Evolutionary conservation across 1,140 invertebrate genomes (phyloP), one percentile per base, ranked within the genome.

Genomic region (Neodiprion virginianus): DNA sequence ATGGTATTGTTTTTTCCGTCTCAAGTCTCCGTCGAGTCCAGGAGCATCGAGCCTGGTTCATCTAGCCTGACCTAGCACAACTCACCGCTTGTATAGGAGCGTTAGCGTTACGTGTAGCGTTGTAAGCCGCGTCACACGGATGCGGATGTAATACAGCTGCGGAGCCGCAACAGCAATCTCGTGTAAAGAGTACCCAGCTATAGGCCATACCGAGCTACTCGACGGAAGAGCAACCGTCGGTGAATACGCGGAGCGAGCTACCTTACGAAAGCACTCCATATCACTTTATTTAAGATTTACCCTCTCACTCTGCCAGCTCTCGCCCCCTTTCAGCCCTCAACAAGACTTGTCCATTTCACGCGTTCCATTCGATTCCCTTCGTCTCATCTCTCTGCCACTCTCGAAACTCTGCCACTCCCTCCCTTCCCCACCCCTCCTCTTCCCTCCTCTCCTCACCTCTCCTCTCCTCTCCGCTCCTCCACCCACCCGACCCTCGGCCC

Each of bases 231-330:
- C 28, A 40, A 40, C 28, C 28, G 28, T 40, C 28, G 28, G 28
- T 40, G 28, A 40, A 40, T 40, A 40, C 28, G 28, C 28, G 28
- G 28, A 40, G 70, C 85, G 87, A 85, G 88, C 87, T 89, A 87
- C 88, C 88, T 88, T 89, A 89, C 87, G 85, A 88, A 88, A 89
- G 87, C 86, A 89, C 88, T 89, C 88, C 88, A 89, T 89, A 88
- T 88, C 88, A 89, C 87, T 87, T 88, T 88, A 88, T 88, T 88
- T 88, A 88, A 88, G 87, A 88, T 88, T 88, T 88, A 88, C 86
- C 87, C 87, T 88, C 87, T 88, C 86, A 77, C 86, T 86, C 53
- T 61, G 53, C 53, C 53, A 40, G 28, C 28, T 61, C 53, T 61
- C 53, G 85, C 82, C 82, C 85, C 86, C 85, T 87, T 88, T 88